A percentile compares a stretch with the other conserved stretches of the same genome.
These are phyloP conservation scores for Gallinago solitaria DNA, from an alignment of 2,797 vertebrate species.

Conservation along the genomic window DNA sequence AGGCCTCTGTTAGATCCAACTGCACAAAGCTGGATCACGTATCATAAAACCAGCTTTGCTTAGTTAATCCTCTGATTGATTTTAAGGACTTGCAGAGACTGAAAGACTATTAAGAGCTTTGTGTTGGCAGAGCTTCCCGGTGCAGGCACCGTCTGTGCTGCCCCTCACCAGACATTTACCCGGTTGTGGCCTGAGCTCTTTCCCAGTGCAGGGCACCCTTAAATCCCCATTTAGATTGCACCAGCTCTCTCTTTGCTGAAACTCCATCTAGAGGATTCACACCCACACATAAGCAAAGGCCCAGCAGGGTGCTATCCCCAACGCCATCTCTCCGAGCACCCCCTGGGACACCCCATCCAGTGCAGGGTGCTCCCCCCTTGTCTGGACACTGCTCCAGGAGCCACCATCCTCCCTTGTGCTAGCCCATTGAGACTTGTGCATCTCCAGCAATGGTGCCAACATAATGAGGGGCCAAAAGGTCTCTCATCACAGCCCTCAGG, in stretches of 20 bases:
- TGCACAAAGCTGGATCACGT: slow-evolving; percentile 45
- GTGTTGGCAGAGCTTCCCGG: neutral
- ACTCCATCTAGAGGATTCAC: neutral
- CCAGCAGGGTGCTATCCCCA: fast-evolving
- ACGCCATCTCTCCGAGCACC: neutral
- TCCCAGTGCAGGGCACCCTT: neutral
- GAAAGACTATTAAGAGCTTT: slow-evolving; percentile 65
- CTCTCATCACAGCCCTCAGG: neutral
- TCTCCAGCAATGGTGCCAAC: neutral
- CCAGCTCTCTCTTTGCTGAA: neutral
- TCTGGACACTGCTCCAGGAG: neutral
- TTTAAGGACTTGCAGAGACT: slow-evolving; percentile 41
- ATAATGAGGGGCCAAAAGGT: fast-evolving
- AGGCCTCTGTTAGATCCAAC: neutral
- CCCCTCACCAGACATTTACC: neutral
- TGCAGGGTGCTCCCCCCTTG: neutral
- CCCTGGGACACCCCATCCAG: fast-evolving
- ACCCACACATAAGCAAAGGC: fast-evolving
- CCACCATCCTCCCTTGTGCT: neutral
- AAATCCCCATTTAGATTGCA: neutral
- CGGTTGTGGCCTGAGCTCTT: neutral
- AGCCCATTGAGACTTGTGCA: fast-evolving
- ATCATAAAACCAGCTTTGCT: slow-evolving; percentile 57
- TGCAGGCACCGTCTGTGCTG: neutral
- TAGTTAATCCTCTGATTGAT: slow-evolving; percentile 69